Base-by-base conservation (phyloP, 2,888 invertebrate genomes). In the Dryomyza anilis region DNA sequence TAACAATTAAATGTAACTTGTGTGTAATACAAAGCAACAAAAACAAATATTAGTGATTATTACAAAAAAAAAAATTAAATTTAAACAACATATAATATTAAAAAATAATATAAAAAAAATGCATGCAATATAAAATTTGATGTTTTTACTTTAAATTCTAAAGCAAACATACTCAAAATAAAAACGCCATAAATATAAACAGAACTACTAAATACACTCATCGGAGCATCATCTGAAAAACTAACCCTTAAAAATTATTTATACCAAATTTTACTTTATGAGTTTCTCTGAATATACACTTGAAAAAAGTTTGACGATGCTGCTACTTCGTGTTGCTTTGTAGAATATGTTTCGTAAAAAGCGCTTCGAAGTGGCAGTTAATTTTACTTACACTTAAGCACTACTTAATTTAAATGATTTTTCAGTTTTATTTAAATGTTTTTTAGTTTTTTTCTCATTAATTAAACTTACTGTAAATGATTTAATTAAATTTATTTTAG, bases 401-500 rank as follows among this genome's bases (percentile, higher is more conserved):
- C 1, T 39, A 39, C 43, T 43, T 43, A 16, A 43, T 1, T 7
- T 16, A 16, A 16, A 16, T 2, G 1, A 27, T 10, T 53, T 30
- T 19, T 30, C 19, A 30, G 10, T 30, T 19, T 53, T 53, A 19
- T 27, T 27, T 52, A 52, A 27, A 29, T 52, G n/a, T 8, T n/a
- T 30, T 52, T 16, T 27, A 29, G 12, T n/a, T 53, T 53, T 7
- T 12, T 33, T 19, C 19, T 53, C 33, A 30, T 16, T 53, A 21
- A 16, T 53, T 19, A 3, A 52, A n/a, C n/a, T n/a, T n/a, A n/a
- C n/a, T n/a, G n/a, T n/a, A n/a, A n/a, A n/a, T n/a, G 10, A 3
- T 53, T 39, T 50, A 56, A 39, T 56, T 56, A 27, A 53, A 27
- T 27, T n/a, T 16, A 1, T 43, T 21, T 56, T 56, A 53, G 53